Conservation (phyloP, 1,140 invertebrate genomes). For the Colletes gigas region DNA sequence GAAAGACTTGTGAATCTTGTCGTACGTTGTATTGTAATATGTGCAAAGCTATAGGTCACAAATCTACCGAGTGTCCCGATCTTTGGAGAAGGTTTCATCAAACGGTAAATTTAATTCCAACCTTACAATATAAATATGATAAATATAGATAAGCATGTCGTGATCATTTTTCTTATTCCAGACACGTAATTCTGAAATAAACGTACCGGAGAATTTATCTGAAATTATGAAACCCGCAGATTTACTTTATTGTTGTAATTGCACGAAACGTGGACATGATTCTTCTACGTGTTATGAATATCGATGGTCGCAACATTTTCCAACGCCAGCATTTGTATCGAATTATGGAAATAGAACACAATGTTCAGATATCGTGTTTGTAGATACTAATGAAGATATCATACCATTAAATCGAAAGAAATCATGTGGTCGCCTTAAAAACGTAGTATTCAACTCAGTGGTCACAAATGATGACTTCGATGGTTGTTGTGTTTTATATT, state of each 20-base stretch:
- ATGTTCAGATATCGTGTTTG: neutral
- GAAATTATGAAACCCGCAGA: constrained; percentile 70
- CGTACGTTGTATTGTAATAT: constrained; percentile 80
- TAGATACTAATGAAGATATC: neutral
- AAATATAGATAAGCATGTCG: neutral
- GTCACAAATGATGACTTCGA: neutral
- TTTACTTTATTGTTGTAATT: constrained; percentile 84
- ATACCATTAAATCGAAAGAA: neutral
- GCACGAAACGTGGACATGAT: constrained; percentile 83
- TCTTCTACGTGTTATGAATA: constrained; percentile 67
- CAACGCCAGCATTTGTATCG: constrained; percentile 67
- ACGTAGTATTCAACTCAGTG: neutral
- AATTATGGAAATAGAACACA: constrained; percentile 63
- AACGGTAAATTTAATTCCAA: constrained; percentile 79
- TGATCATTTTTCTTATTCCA: constrained; percentile 9
- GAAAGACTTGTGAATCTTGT: constrained; percentile 83
- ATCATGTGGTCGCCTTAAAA: neutral
- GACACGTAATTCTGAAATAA: constrained; percentile 21
- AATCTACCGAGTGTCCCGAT: constrained; percentile 84
- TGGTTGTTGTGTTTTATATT: constrained; percentile 6
- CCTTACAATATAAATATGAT: constrained; percentile 21
- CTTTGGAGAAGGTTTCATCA: constrained; percentile 86
- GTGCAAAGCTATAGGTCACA: constrained; percentile 84
- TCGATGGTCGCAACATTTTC: constrained; percentile 73
- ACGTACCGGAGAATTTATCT: constrained; percentile 45